Conservation (phyloP, 2,797 vertebrate genomes). For the Pantherophis vulpinus region DNA sequence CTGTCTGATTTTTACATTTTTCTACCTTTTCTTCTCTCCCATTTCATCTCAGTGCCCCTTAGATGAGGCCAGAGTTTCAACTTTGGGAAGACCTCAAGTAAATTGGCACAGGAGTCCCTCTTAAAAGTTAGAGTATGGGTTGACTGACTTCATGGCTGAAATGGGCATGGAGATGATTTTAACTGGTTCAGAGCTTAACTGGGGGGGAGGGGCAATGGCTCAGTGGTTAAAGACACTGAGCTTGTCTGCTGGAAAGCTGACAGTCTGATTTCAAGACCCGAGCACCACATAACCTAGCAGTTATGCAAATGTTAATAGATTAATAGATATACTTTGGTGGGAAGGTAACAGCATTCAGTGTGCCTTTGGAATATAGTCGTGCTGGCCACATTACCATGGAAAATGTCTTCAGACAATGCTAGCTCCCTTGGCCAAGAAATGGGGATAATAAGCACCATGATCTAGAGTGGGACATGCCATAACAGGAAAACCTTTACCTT, state of each 20-base stretch:
- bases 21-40: accelerated
- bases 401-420: not conserved
- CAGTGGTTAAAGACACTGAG: not conserved
- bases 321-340: not conserved
- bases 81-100: not conserved
- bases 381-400: too few relatives aligned
- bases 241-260: not conserved
- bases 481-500: not conserved
- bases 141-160: not conserved
- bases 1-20: not conserved
- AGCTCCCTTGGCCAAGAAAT: not conserved
- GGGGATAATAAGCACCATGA: not conserved
- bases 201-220: not conserved
- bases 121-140: not conserved
- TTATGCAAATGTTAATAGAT: not conserved
- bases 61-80: not conserved
- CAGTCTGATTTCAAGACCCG: not conserved
- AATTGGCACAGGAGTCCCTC: too few relatives aligned
- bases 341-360: too few relatives aligned
- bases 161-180: not conserved
- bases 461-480: not conserved
- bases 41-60: not conserved
- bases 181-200: not conserved
- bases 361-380: too few relatives aligned
- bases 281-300: not conserved